These are phyloP conservation scores for Gryon sp. DNA, from an alignment of 1,140 invertebrate genomes.

Conservation along the genomic window DNA sequence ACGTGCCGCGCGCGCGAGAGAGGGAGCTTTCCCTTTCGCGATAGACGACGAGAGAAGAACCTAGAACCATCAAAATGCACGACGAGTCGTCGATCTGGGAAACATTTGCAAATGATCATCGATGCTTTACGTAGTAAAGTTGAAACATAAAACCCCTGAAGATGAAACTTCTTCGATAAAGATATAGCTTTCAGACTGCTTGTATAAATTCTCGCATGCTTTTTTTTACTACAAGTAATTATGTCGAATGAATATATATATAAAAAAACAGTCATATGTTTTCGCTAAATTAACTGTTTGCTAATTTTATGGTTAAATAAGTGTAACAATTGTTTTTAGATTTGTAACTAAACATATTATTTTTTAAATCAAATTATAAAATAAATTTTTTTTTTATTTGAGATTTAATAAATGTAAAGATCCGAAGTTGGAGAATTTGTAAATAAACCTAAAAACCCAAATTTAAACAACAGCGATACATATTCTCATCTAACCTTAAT, in stretches of 20 bases:
- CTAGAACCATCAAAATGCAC: constrained; percentile 55
- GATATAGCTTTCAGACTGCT: neutral
- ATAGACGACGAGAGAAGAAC: constrained; percentile 43
- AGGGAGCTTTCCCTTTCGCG: constrained; percentile 59
- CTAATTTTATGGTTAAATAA: no score
- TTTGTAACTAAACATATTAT: neutral
- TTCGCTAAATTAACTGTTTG: no score
- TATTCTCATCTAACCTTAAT: no score
- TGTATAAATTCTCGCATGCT: neutral
- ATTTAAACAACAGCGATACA: no score
- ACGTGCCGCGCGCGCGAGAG: constrained; percentile 11
- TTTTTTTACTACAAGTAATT: neutral
- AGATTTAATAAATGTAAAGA: no score
- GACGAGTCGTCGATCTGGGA: constrained; percentile 54
- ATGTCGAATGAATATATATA: no score
- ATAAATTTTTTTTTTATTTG: no score
- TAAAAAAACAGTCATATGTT: no score
- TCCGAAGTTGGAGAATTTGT: no score
- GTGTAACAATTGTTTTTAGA: no score
- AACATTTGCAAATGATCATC: constrained; percentile 62
- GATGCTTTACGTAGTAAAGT: constrained; percentile 54
- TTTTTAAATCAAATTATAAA: no score
- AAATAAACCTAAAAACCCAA: no score
- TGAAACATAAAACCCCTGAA: constrained; percentile 52
- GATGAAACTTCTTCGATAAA: constrained; percentile 29